Percentiles rank a stretch among this genome's conserved stretches.
Conservation (phyloP, 2,113 vertebrate genomes). For the Nerophis lumbriciformis region DNA sequence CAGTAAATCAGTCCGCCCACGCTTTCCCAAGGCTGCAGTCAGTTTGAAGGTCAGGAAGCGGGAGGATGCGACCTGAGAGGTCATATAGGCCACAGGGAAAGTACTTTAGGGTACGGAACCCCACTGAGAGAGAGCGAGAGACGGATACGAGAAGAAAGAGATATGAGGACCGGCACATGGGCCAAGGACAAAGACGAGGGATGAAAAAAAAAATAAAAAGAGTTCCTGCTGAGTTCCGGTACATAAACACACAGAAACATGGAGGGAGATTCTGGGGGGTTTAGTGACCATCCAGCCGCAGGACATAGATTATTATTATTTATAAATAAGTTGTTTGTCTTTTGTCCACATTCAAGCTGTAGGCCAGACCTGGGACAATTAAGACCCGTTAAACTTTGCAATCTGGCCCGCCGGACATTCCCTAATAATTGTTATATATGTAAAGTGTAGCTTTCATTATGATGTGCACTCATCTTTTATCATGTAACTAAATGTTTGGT, state of each 20-base stretch:
- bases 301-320: background rate
- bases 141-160: constrained; percentile 17
- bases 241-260: background rate
- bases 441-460: too few species aligned
- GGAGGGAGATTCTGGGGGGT: background rate
- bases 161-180: constrained; percentile 24
- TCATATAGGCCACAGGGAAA: constrained; percentile 41
- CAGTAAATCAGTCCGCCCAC: constrained; percentile 59
- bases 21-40: constrained; percentile 59
- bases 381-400: too few species aligned
- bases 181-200: constrained; percentile 18
- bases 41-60: constrained; percentile 48
- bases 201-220: constrained; percentile 25
- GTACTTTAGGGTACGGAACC: constrained; percentile 34
- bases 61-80: constrained; percentile 54
- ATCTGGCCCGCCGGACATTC: too few species aligned
- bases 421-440: too few species aligned
- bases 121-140: constrained; percentile 34
- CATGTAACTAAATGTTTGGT: too few species aligned
- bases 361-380: too few species aligned
- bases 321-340: background rate
- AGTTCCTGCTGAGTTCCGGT: constrained; percentile 13
- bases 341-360: background rate
- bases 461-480: too few species aligned
- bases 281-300: background rate